These are phyloP conservation scores for Chaetodon auriga DNA, from an alignment of 2,113 vertebrate species.

Conservation along the genomic window DNA sequence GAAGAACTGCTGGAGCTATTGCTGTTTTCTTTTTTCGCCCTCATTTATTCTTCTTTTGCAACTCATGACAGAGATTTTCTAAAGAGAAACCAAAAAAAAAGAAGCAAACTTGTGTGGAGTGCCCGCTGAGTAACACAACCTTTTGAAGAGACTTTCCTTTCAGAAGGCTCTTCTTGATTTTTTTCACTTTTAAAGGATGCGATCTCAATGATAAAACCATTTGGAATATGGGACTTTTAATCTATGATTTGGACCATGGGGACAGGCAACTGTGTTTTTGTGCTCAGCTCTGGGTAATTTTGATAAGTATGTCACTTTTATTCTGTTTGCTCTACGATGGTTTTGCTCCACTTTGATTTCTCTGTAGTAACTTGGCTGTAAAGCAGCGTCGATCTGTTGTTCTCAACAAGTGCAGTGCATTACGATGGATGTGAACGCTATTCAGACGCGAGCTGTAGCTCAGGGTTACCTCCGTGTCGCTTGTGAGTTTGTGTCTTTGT, in stretches of 20 bases:
- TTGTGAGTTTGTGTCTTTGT: neutral
- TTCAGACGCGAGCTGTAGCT: neutral
- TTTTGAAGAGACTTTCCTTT: slow-evolving; percentile 42
- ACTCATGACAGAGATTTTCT: slow-evolving; percentile 41
- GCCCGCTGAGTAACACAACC: slow-evolving; percentile 19
- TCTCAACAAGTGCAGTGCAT: slow-evolving; percentile 22
- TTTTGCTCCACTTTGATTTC: slow-evolving; percentile 26
- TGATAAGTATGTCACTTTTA: slow-evolving; percentile 83
- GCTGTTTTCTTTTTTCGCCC: slow-evolving; percentile 3
- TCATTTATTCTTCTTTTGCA: slow-evolving; percentile 30
- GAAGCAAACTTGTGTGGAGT: slow-evolving; percentile 39
- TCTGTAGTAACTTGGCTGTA: neutral
- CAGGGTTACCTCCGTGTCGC: neutral
- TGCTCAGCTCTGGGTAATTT: slow-evolving; percentile 75
- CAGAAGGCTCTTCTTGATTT: slow-evolving; percentile 35
- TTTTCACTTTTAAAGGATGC: slow-evolving; percentile 61
- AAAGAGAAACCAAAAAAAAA: slow-evolving; percentile 9
- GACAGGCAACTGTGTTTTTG: slow-evolving; percentile 70
- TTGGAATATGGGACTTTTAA: slow-evolving; percentile 87
- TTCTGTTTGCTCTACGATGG: slow-evolving; percentile 36
- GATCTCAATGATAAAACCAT: slow-evolving; percentile 72
- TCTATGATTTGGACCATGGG: slow-evolving; percentile 74
- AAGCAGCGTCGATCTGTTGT: slow-evolving; percentile 3
- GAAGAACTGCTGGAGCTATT: slow-evolving; percentile 29
- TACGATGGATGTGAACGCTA: neutral